Evolutionary conservation across 2,888 invertebrate species (phyloP).

Genomic region (Melikaiella ostensackeni): DNA sequence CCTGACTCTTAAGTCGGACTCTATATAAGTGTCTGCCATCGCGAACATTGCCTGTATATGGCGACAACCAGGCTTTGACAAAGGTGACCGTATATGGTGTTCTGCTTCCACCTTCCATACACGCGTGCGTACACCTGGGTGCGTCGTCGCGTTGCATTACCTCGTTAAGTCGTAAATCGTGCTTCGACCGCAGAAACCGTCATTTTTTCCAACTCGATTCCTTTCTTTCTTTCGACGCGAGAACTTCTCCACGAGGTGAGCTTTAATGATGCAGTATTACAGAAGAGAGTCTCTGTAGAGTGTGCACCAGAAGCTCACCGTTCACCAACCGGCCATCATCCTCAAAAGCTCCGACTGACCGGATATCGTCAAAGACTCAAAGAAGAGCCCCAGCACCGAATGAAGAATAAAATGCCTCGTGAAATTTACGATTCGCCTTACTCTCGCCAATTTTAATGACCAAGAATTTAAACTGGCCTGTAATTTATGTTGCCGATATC

Average conservation of each 20-base stretch:
- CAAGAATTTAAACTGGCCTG: constrained; percentile 40
- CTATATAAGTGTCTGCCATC: constrained; percentile 76
- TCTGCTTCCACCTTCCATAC: constrained; percentile 74
- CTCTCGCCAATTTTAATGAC: constrained; percentile 38
- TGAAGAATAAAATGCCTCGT: constrained; percentile 40
- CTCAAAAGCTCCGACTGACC: constrained; percentile 39
- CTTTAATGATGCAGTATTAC: constrained; percentile 28
- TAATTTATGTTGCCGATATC: constrained; percentile 40
- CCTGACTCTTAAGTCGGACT: constrained; percentile 73
- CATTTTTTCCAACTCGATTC: constrained; percentile 29
- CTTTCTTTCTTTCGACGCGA: constrained; percentile 19
- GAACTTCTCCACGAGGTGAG: constrained; percentile 14
- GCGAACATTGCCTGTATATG: constrained; percentile 76
- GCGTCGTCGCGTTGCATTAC: constrained; percentile 60
- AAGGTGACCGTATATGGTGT: constrained; percentile 76
- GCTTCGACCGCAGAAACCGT: constrained; percentile 48
- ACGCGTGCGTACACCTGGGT: constrained; percentile 59
- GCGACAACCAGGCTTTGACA: constrained; percentile 76
- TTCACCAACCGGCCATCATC: constrained; percentile 22
- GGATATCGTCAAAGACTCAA: constrained; percentile 29
- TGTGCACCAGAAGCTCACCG: constrained; percentile 27
- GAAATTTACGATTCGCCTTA: constrained; percentile 40
- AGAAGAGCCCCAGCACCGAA: constrained; percentile 3
- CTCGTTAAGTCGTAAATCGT: constrained; percentile 63
- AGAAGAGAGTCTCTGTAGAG: no score